Conservation (phyloP, 2,797 vertebrate genomes). For the Perodicticus potto region DNA sequence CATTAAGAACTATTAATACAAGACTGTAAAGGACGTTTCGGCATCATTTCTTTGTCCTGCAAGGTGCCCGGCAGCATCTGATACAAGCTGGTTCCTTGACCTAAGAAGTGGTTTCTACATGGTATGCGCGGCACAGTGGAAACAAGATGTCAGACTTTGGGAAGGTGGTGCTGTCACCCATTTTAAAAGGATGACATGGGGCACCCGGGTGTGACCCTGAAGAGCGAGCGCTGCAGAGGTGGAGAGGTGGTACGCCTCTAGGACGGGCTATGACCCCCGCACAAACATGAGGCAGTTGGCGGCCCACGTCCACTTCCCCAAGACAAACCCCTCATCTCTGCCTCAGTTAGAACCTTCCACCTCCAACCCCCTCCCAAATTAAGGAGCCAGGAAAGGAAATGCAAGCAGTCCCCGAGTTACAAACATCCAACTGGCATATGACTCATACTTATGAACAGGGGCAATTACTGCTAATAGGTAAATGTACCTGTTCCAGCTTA, state of each 20-base stretch:
- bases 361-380: too few species aligned
- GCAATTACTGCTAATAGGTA: too few species aligned
- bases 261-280: background rate
- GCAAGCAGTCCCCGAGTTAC: too few species aligned
- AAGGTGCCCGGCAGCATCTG: background rate
- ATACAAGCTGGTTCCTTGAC: background rate
- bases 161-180: background rate
- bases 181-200: background rate
- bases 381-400: background rate
- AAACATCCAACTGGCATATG: too few species aligned
- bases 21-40: background rate
- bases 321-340: background rate
- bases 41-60: background rate
- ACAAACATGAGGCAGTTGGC: background rate
- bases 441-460: too few species aligned
- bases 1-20: background rate
- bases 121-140: background rate
- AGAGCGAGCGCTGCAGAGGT: too few species aligned
- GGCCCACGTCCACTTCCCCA: too few species aligned
- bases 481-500: too few species aligned
- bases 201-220: background rate
- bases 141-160: background rate
- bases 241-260: background rate
- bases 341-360: background rate
- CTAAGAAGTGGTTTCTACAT: background rate